These are phyloP conservation scores for Neostethus bicornis DNA, from an alignment of 2,797 vertebrate genomes.

Conservation along the genomic window DNA sequence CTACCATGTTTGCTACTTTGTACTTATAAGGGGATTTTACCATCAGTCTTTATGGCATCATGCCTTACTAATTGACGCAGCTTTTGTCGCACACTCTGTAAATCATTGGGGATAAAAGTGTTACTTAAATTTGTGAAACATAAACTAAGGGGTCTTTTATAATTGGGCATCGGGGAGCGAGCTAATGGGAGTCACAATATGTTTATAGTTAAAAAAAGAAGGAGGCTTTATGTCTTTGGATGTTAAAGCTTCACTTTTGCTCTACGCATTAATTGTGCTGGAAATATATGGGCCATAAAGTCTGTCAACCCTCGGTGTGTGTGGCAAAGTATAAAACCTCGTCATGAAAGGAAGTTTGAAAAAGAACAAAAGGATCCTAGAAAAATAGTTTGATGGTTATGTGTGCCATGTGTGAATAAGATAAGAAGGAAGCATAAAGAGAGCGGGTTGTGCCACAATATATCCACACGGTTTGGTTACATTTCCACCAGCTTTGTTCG, in stretches of 20 bases:
- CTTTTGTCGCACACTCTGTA: background rate
- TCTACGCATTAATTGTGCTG: constrained; percentile 81
- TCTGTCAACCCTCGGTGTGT: constrained; percentile 74
- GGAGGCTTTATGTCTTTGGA: constrained; percentile 71
- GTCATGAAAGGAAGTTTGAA: constrained; percentile 53
- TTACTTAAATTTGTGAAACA: constrained; percentile 7
- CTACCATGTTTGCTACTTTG: background rate
- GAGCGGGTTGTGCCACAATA: constrained; percentile 6
- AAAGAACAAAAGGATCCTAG: constrained; percentile 21
- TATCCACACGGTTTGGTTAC: too few relatives aligned
- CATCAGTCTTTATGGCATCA: background rate
- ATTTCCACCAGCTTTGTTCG: constrained; percentile 24
- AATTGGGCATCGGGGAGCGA: constrained; percentile 41
- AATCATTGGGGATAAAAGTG: background rate
- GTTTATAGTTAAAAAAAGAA: constrained; percentile 58
- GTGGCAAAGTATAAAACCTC: constrained; percentile 72
- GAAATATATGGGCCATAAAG: constrained; percentile 81
- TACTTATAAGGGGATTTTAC: background rate
- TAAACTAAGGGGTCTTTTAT: constrained; percentile 25
- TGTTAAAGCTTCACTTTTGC: constrained; percentile 74
- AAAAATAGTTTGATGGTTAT: constrained; percentile 42
- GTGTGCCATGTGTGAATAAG: constrained; percentile 48
- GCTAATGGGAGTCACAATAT: constrained; percentile 50
- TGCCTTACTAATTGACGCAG: background rate
- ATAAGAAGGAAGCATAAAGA: constrained; percentile 7